A percentile compares a stretch with the other conserved stretches of the same genome.
These are phyloP conservation scores for Saturnia pavonia DNA, from an alignment of 2,888 invertebrate genomes.

Conservation along the genomic window DNA sequence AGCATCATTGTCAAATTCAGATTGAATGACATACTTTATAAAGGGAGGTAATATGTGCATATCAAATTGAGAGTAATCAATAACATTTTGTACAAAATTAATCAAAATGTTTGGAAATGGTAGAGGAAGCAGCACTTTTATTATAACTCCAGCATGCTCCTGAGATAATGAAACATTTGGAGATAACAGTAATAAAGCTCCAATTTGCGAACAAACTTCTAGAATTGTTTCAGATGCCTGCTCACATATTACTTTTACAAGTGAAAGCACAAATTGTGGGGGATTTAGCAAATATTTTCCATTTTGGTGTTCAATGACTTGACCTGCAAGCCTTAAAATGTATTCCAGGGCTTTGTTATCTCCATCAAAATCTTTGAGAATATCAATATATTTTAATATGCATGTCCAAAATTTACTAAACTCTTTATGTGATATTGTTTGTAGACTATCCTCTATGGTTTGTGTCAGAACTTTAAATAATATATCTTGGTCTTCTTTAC, in stretches of 20 bases:
- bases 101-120: constrained; percentile 81
- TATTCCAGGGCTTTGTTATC: constrained; percentile 62
- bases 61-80: constrained; percentile 86
- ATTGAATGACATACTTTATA: constrained; percentile 80
- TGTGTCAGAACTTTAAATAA: constrained; percentile 85
- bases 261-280: constrained; percentile 79
- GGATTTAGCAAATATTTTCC: constrained; percentile 85
- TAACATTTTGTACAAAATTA: constrained; percentile 85
- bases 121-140: constrained; percentile 83
- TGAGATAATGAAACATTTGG: constrained; percentile 85
- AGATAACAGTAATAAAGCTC: constrained; percentile 82
- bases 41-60: constrained; percentile 86
- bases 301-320: constrained; percentile 83
- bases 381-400: constrained; percentile 58
- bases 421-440: constrained; percentile 83
- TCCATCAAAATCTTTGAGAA: constrained; percentile 60
- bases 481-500: constrained; percentile 73
- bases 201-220: constrained; percentile 78
- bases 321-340: constrained; percentile 82
- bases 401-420: constrained; percentile 85
- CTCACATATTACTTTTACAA: constrained; percentile 77
- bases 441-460: constrained; percentile 84
- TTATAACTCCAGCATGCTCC: constrained; percentile 86
- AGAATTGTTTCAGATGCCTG: constrained; percentile 72
- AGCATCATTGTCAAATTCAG: constrained; percentile 76